These are phyloP conservation scores for Labia minor DNA, from an alignment of 2,888 invertebrate genomes.

Conservation along the genomic window DNA sequence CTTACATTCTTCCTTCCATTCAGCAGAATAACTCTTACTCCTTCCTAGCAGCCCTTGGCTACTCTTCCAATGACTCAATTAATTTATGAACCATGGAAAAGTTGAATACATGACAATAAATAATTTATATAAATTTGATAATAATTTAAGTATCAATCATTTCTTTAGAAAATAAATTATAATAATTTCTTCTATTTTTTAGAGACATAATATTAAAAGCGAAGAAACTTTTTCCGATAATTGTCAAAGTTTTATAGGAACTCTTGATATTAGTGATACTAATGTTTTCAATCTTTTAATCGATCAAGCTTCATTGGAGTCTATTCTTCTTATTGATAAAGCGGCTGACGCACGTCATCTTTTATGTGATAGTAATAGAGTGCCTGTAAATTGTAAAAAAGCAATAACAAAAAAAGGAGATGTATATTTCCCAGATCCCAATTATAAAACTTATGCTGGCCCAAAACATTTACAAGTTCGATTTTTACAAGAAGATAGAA, in stretches of 20 bases:
- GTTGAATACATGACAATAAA: too few species aligned
- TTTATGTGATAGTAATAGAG: conserved; percentile 50
- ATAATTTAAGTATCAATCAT: too few species aligned
- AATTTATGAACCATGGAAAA: too few species aligned
- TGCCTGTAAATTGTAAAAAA: conserved; percentile 55
- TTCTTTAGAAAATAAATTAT: too few species aligned
- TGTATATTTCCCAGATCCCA: conserved; percentile 62
- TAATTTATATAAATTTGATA: too few species aligned
- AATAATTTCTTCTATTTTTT: too few species aligned
- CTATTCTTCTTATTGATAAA: conserved; percentile 61
- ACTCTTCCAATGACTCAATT: too few species aligned
- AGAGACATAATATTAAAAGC: conserved; percentile 40
- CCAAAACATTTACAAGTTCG: conserved; percentile 36
- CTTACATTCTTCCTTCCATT: too few species aligned
- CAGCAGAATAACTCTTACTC: too few species aligned
- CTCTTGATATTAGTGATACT: conserved; percentile 61
- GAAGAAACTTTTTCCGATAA: conserved; percentile 39
- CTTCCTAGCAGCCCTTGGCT: too few species aligned
- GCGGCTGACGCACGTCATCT: conserved; percentile 57
- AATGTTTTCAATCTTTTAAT: conserved; percentile 76
- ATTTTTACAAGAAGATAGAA: conserved; percentile 55
- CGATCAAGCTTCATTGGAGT: conserved; percentile 64
- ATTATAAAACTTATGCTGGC: conserved; percentile 62
- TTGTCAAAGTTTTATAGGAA: conserved; percentile 51
- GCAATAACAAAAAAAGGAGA: conserved; percentile 57